These are phyloP conservation scores for Glossosoma conforme DNA, from an alignment of 1,140 invertebrate species.

Conservation along the genomic window DNA sequence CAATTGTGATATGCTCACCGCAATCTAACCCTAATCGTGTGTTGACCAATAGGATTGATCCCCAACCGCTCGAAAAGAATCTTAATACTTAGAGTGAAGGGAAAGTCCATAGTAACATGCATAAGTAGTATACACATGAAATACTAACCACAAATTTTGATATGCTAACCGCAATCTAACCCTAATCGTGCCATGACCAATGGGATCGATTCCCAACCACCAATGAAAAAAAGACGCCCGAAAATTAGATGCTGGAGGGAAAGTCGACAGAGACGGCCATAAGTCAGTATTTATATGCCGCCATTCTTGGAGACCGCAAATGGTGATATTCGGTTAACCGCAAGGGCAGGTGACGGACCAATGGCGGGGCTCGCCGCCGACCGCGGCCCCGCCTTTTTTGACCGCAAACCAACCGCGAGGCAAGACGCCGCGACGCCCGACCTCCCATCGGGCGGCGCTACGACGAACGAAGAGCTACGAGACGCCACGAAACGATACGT, in stretches of 20 bases:
- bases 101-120: too few species aligned
- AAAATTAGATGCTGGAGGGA: conserved; percentile 8
- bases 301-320: conserved; percentile 28
- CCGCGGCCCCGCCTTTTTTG: conserved; percentile 44
- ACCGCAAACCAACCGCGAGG: conserved; percentile 51
- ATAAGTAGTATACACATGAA: too few species aligned
- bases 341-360: conserved; percentile 38
- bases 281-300: conserved; percentile 1
- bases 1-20: too few species aligned
- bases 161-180: too few species aligned
- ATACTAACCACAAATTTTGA: too few species aligned
- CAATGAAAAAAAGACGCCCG: neutral
- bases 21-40: too few species aligned
- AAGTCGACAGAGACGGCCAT: conserved; percentile 2
- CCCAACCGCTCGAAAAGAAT: too few species aligned
- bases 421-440: conserved; percentile 37
- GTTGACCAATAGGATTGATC: too few species aligned
- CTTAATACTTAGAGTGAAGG: too few species aligned
- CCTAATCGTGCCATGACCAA: too few species aligned
- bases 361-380: conserved; percentile 34
- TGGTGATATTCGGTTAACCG: conserved; percentile 35
- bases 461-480: conserved; percentile 13
- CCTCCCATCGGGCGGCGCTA: conserved; percentile 12
- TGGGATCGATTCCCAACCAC: conserved; percentile 1
- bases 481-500: too few species aligned